A percentile compares a stretch with the other conserved stretches of the same genome.
phyloP scores from a whole-genome alignment of 2,888 invertebrate species.

The Euproctis similis region DNA sequence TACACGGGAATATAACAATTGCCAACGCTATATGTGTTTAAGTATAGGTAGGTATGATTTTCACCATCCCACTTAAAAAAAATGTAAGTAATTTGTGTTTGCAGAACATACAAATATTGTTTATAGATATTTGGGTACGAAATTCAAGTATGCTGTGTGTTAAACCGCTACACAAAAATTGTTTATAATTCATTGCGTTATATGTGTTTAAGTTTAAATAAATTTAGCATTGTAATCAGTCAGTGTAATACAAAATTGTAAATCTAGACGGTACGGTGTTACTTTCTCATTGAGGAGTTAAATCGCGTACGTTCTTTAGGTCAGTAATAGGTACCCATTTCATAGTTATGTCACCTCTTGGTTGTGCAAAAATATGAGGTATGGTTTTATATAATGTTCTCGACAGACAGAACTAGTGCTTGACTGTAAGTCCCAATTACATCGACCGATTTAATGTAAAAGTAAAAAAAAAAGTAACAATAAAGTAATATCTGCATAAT shows the following conservation, averaged over 20 bases:
- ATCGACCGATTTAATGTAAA: constrained; percentile 5
- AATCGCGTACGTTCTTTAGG: constrained; percentile 8
- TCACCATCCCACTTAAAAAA: too few relatives aligned
- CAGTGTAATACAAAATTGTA: constrained; percentile 8
- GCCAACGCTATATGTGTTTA: too few relatives aligned
- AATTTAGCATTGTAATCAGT: constrained; percentile 1
- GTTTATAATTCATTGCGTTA: constrained; percentile 13
- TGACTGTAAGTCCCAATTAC: too few relatives aligned
- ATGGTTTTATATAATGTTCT: constrained; percentile 23
- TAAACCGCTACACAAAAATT: too few relatives aligned
- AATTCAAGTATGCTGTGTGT: too few relatives aligned
- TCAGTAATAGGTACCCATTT: constrained; percentile 29
- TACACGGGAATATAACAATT: too few relatives aligned
- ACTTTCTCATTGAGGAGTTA: constrained; percentile 11
- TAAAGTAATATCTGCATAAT: background rate
- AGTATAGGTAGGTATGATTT: too few relatives aligned
- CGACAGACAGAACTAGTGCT: constrained; percentile 14
- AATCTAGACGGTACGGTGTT: background rate
- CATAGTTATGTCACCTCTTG: constrained; percentile 25
- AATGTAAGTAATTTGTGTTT: too few relatives aligned
- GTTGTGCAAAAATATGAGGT: constrained; percentile 31
- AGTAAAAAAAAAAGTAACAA: background rate
- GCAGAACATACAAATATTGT: too few relatives aligned
- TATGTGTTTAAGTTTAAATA: background rate
- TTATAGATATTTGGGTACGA: too few relatives aligned